Conservation (phyloP, 23 tunicate genomes). For the Oikopleura albicans region DNA sequence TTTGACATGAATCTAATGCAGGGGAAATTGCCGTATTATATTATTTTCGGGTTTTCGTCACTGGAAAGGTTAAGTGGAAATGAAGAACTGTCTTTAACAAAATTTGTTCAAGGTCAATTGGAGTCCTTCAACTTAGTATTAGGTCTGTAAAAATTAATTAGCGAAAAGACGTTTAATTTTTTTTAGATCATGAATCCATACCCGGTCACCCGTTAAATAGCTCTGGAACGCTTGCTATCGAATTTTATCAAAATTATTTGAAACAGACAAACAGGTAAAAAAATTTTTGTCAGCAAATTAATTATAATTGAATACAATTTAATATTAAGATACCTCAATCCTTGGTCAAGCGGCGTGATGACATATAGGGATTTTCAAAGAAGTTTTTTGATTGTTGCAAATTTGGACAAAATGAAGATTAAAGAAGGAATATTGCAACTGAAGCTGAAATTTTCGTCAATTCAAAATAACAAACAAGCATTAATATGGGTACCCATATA, state of each 20-base stretch:
- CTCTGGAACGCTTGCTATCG: background rate
- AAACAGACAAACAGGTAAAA: background rate
- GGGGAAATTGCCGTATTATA: no score
- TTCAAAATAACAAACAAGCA: background rate
- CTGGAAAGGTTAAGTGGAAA: no score
- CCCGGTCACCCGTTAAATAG: background rate
- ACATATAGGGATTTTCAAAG: background rate
- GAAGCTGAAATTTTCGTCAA: background rate
- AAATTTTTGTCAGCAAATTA: no score
- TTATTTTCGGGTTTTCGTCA: no score
- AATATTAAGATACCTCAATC: no score
- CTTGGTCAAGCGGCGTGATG: background rate
- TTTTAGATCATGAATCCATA: background rate
- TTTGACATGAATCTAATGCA: no score
- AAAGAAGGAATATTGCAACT: background rate
- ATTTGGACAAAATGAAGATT: background rate
- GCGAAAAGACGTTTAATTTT: no score
- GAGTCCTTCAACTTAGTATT: no score
- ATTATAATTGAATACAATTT: no score
- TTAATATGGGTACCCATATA: background rate
- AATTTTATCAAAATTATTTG: background rate
- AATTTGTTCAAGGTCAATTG: no score
- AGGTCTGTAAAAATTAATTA: no score
- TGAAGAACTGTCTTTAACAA: no score
- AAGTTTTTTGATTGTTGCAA: background rate